Evolutionary conservation across 2,888 invertebrate genomes (phyloP), one percentile per base, ranked within the genome.

Genomic region (Biston stratarius): DNA sequence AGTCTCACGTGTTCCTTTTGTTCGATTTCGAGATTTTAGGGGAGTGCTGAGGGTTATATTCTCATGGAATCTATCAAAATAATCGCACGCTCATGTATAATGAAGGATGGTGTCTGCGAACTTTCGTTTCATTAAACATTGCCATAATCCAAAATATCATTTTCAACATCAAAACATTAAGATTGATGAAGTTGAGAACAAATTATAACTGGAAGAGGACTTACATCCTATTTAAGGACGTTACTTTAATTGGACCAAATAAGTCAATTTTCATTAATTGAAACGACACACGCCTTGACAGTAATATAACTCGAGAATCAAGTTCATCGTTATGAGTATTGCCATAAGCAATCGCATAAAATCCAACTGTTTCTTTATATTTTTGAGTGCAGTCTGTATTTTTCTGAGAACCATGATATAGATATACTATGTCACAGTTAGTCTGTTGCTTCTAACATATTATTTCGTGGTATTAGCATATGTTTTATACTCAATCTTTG

Each of bases 11-110:
- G 90, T 90, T 90, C 86, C 88, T 85, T 88, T 94, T 93, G 92
- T 93, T 93, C 92, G 91, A 85, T 89, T 90, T 90, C 82, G 89
- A 90, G 92, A 92, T 92, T 92, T 91, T 86, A 90, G 91, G 94
- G 94, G 93, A 90, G 90, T 89, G 77, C 88, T 88, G 89, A 90
- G 89, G 89, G 90, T 89, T 88, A 88, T 85, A 85, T 89, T 92
- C 91, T 87, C 87, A 85, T 84, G 86, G 88, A 90, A 93, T 94
- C 87, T 88, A 92, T 94, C 94, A 93, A 91, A 92, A 89, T 91
- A 92, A 93, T 93, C 91, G 88, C 84, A 83, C 79, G 80, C 88
- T 89, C 89, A 88, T 90, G 88, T 87, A 87, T 91, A 89, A 91
- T 92, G 88, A 88, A 92, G 90, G 80, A 78, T 77, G 82, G 85